Evolutionary conservation across 2,888 invertebrate species (phyloP).

Genomic region (Tipula unca): DNA sequence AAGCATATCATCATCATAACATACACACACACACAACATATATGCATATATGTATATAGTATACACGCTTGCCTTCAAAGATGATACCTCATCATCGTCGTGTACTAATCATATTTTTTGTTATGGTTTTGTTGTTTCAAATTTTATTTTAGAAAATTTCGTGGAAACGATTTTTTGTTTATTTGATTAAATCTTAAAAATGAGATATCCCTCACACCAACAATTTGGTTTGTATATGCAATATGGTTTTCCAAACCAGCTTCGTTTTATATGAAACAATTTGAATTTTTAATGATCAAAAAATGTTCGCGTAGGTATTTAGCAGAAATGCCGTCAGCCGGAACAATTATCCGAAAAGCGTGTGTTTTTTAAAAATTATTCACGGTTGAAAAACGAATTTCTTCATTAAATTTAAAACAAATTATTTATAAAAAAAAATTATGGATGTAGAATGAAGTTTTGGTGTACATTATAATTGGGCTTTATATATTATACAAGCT

Average conservation of each 20-base stretch:
- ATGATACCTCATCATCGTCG: neutral
- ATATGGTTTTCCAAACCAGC: neutral
- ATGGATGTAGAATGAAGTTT: too few relatives aligned
- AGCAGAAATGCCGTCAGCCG: neutral
- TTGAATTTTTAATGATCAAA: neutral
- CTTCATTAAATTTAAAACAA: too few relatives aligned
- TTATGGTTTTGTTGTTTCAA: neutral
- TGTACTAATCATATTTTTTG: neutral
- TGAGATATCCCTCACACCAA: too few relatives aligned
- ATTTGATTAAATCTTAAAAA: too few relatives aligned
- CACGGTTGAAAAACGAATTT: neutral
- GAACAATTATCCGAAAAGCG: neutral
- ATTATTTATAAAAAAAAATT: too few relatives aligned
- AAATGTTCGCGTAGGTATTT: too few relatives aligned
- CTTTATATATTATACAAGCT: too few relatives aligned
- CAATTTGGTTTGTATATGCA: too few relatives aligned
- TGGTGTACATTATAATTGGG: too few relatives aligned
- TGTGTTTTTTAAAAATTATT: neutral
- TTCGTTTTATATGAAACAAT: neutral
- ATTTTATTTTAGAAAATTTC: neutral
- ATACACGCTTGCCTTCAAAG: too few relatives aligned
- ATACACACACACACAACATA: neutral
- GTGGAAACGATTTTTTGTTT: too few relatives aligned
- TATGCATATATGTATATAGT: too few relatives aligned
- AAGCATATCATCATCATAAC: neutral